Conservation (phyloP, 2,113 vertebrate genomes). For the Hyaena hyaena region DNA sequence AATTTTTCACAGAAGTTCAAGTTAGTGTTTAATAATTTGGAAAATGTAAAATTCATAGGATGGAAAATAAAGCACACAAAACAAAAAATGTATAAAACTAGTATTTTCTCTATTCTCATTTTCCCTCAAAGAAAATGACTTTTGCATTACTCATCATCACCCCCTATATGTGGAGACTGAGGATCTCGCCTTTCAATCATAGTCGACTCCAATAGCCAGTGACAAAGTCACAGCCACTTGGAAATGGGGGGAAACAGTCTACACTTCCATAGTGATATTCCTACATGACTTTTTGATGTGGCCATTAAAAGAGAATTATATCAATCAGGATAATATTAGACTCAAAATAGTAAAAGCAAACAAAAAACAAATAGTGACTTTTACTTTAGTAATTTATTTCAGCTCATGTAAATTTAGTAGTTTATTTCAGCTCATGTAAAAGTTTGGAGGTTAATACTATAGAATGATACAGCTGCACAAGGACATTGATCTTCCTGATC, state of each 20-base stretch:
- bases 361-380: background rate
- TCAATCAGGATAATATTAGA: background rate
- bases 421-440: background rate
- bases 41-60: slow-evolving; percentile 11
- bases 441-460: background rate
- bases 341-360: background rate
- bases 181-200: background rate
- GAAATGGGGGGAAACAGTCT: background rate
- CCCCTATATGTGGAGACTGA: background rate
- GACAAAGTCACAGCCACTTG: background rate
- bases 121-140: background rate
- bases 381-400: slow-evolving; percentile 26
- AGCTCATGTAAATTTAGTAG: background rate
- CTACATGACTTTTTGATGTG: background rate
- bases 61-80: background rate
- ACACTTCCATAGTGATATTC: background rate
- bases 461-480: background rate
- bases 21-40: background rate
- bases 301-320: background rate
- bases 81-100: background rate
- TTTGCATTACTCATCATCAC: background rate
- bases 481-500: background rate
- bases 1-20: background rate
- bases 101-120: background rate
- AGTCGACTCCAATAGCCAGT: background rate